Conservation (phyloP, 2,113 vertebrate species). For the Gallinago media region DNA sequence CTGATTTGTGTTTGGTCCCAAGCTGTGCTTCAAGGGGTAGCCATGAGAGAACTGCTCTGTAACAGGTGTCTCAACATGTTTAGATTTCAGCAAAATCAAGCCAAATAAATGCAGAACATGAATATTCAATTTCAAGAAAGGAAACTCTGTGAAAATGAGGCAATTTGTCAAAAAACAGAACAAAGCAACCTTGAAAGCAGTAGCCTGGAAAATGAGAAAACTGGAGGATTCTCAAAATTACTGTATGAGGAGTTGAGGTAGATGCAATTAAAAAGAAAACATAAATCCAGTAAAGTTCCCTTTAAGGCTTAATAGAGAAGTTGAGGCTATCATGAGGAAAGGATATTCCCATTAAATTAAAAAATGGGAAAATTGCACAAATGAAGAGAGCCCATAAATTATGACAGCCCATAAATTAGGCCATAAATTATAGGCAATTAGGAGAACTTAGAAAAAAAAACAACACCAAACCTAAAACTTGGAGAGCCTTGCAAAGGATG, state of each 20-base stretch:
- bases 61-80: neutral
- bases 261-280: neutral
- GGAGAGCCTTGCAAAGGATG: neutral
- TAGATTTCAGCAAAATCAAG: conserved; percentile 1
- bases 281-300: neutral
- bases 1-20: neutral
- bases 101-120: neutral
- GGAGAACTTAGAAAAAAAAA: neutral
- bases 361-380: neutral
- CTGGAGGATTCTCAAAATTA: neutral
- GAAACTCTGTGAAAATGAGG: neutral
- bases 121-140: conserved; percentile 32
- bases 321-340: neutral
- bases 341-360: neutral
- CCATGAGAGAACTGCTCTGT: neutral
- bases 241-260: neutral
- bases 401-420: neutral
- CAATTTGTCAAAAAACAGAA: neutral
- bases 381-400: neutral
- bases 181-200: neutral
- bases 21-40: neutral
- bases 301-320: neutral
- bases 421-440: neutral
- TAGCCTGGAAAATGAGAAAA: neutral
- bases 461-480: neutral